Base-by-base conservation (phyloP, 53 echinoderm and acorn worm genomes). In the Echinarachnius parma region DNA sequence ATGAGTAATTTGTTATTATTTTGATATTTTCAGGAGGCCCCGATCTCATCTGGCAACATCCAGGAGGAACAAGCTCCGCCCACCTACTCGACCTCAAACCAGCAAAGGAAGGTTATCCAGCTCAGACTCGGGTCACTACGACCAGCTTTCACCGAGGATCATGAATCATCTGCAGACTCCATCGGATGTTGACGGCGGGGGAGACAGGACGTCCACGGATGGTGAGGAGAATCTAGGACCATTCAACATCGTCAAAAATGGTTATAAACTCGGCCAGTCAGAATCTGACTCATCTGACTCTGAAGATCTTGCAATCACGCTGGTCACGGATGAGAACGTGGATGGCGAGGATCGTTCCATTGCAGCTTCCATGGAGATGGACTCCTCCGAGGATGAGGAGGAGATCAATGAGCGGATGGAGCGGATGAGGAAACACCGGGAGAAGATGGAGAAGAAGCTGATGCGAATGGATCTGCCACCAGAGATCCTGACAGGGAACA, bases 71-170 rank as follows among this genome's bases (percentile, higher is more conserved):
- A 65, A 50, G 30, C 52, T 58, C 19, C 37, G 48, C 8, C 67
- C 60, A 32, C 66, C 76, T 1, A 66, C 56, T 21, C 78, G 89
- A 67, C 92, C 92, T 44, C 81, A 92, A 14, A 89, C 89, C 15
- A 89, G 76, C 30, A 36, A 46, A 4, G 54, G 77, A 25, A 56
- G 60, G 33, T 21, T 64, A 5, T 32, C 54, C 13, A 56, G 61
- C 30, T 54, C 64, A 29, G 32, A 64, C 18, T 39, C 53, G 32
- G 19, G 27, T 62, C 76, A 76, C 23, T 88, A 48, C 56, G 94
- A 93, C 60, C 78, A 65, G 9, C 78, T 93, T 18, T 91, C 89
- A 48, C 84, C 94, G 27, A 54, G 79, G 37, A 77, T 93, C 31
- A 86, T 90, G 21, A 64, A 71, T 14, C 75, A 80, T 28, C 70